Evolutionary conservation across 1,140 invertebrate genomes (phyloP), one percentile per base, ranked within the genome.

Genomic region (Calosoma granatense): DNA sequence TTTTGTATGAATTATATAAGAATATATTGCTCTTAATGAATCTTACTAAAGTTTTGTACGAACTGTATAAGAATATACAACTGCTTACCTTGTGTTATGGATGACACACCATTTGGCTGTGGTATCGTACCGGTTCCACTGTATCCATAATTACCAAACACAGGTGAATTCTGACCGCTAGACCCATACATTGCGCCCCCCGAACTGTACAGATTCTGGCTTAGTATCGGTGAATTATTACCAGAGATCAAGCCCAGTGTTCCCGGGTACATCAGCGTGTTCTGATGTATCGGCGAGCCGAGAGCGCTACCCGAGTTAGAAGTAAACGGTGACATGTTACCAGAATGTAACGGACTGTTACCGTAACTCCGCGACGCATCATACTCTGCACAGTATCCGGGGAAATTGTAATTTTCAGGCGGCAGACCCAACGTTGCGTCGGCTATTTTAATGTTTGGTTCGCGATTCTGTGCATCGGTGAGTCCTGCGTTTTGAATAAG

Each of bases 81-180:
- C n/a, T 21, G 65, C 63, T 61, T 56, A 63, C 71, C 70, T 65
- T 73, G 71, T 4, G 71, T 73, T 39, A 72, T 72, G 20, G 70
- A 70, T 14, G 70, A 69, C 17, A 72, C 61, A 59, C 67, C 68
- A 52, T 55, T 64, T 12, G 60, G 62, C 21, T 58, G 60, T 17
- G 59, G 54, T 15, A 53, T 39, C 20, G 39, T 43, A 15, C 22
- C 51, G 14, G 21, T 1, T 14, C 64, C 59, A 55, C 63, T 59
- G 11, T 68, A 60, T 22, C 63, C 66, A 59, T 67, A 71, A 17
- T 62, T 64, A 56, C 65, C 68, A 57, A 70, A 71, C 52, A 67
- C 65, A 22, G 69, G 68, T 2, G 67, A 67, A 2, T 59, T 60
- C 19, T 22, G 39, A 15, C 30, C 30, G 22, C 26, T 36, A 36